Evolutionary conservation across 2,113 vertebrate genomes (phyloP).

Genomic region (Gambusia holbrooki): DNA sequence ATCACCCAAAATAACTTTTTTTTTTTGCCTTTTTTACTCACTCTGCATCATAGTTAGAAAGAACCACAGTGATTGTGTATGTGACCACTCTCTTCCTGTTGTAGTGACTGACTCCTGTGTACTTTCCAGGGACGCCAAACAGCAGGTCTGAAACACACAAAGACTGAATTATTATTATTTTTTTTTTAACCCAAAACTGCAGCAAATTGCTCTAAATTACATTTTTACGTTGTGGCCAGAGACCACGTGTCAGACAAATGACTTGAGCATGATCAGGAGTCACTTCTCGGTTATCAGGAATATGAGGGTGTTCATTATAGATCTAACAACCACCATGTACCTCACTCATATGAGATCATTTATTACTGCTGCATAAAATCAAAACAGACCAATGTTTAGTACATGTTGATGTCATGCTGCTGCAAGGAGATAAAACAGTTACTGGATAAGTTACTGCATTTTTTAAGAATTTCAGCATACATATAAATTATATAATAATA

Average conservation of each 20-base stretch:
- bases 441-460: not conserved
- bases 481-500: not conserved
- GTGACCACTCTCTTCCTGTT: slow-evolving; percentile 88
- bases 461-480: not conserved
- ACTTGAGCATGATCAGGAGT: not conserved
- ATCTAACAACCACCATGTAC: not conserved
- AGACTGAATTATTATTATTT: slow-evolving; percentile 15
- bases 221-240: not conserved
- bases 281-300: not conserved
- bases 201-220: not conserved
- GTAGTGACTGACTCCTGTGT: slow-evolving; percentile 90
- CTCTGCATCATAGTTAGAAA: slow-evolving; percentile 89
- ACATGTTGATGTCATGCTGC: not conserved
- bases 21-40: slow-evolving; percentile 58
- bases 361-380: not conserved
- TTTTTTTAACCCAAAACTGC: not conserved
- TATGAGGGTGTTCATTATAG: not conserved
- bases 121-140: slow-evolving; percentile 91
- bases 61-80: slow-evolving; percentile 90
- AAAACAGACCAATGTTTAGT: not conserved
- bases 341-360: not conserved
- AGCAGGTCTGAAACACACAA: slow-evolving; percentile 85
- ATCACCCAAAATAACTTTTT: not conserved
- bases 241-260: not conserved
- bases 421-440: not conserved